Evolutionary conservation across 2,113 vertebrate species (phyloP), one percentile per base, ranked within the genome.

Genomic region (Henicopernis longicauda): DNA sequence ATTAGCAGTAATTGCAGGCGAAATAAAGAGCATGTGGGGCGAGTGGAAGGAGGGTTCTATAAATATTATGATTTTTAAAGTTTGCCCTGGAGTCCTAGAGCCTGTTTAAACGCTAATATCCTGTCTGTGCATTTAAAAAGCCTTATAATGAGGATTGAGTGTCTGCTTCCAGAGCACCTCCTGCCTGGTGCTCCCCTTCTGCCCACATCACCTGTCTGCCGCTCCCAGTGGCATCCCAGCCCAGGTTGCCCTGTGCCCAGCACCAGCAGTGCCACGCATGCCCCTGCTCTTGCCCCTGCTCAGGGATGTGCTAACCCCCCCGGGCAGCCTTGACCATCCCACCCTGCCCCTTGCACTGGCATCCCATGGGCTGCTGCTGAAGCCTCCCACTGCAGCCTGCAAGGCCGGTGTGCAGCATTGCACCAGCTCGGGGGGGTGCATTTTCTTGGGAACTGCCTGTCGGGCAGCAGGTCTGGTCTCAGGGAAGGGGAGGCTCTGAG

Each of bases 41-140:
- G 7, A 82, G 88, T 65, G 67, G 93, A 96, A 94, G 76, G 93
- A 96, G 89, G 93, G 71, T 44, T 95, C 96, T 96, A 80, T 97
- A 97, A 97, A 97, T 96, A 95, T 88, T 96, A 62, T 57, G 44
- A 95, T 97, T 98, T 97, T 95, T 95, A 86, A 97, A 96, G 94
- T 96, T 97, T 97, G 86, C 95, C 97, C 96, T 93, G 94, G 96
- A 92, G 96, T 97, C 90, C 89, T 63, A 58, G 95, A 20, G 36
- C 91, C 96, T 93, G 95, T 95, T 96, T 93, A 86, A 96, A 66
- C 62, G 29, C 90, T 91, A 88, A 89, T 84, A 86, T 95, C 96
- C 85, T 96, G 90, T 82, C 96, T 93, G 84, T 96, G 94, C 94
- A 79, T 97, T 96, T 95, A 79, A 96, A 97, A 90, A 95, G 89